Base-by-base conservation (phyloP, 2,113 vertebrate genomes). In the Amia ocellicauda region DNA sequence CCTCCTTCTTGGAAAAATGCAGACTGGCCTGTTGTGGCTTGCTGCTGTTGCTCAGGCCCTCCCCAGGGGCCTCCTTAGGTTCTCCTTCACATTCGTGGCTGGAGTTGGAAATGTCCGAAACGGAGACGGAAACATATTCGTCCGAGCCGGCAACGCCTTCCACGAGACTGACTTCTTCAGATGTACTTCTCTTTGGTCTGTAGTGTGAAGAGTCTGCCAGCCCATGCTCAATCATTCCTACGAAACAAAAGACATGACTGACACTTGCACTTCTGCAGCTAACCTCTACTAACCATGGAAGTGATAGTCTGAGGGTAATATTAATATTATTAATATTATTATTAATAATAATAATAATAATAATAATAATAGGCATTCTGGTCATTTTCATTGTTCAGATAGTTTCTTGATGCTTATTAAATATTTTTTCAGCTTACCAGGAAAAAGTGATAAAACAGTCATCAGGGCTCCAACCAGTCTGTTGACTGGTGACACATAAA, bases 161-260 rank as follows among this genome's bases (percentile, higher is more conserved):
- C 26, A 74, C 76, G 54, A 83, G 77, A 19, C 74, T 78, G 45
- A 40, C 9, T 26, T 93, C 94, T 55, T 98, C 95, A 0, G 95
- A 94, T 22, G 86, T 1, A 41, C 95, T 97, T 77, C 88, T 91
- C 69, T 88, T 89, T 0, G 95, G 92, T 54, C 80, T 88, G 55
- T 99, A 98, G 57, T 95, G 93, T 8, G 96, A 98, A 45, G 92
- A 92, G 83, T 98, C 94, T 50, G 83, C 87, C 62, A 99, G 91
- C 67, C 97, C 97, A 40, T 97, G 95, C 67, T 99, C 96, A 23
- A 98, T 92, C 93, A 98, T 91, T 43, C 96, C 97, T 99, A 65
- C 16, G 76, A 82, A 63, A 60, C 0, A 31, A 58, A 3, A 63
- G 75, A 58, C 53, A 1, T 50, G 0, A 62, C 1, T 11, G n/a